phyloP scores from a whole-genome alignment of 2,113 vertebrate genomes.

The Dermatemys mawii region DNA sequence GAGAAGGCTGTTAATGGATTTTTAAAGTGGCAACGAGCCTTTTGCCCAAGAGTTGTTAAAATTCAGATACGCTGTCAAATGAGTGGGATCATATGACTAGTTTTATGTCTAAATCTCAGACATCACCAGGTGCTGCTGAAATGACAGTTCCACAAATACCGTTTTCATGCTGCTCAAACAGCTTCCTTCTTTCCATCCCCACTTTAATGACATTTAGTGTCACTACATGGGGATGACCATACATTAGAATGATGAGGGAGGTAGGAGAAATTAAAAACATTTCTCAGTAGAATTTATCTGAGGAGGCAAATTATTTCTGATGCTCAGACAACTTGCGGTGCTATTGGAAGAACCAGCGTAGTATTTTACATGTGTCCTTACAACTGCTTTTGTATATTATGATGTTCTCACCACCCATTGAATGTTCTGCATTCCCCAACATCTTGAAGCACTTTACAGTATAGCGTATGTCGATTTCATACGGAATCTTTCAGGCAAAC shows the following conservation, averaged over 20 bases:
- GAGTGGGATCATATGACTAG: neutral
- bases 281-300: neutral
- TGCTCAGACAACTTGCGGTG: neutral
- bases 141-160: neutral
- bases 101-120: constrained; percentile 1
- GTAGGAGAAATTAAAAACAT: constrained; percentile 3
- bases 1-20: neutral
- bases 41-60: neutral
- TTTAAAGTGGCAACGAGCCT: constrained; percentile 3
- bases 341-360: neutral
- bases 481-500: neutral
- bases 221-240: neutral
- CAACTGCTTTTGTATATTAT: neutral
- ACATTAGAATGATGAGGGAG: neutral
- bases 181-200: neutral
- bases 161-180: neutral
- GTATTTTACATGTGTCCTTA: constrained; percentile 5
- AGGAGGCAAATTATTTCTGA: neutral
- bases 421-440: neutral
- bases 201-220: neutral
- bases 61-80: neutral
- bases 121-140: neutral
- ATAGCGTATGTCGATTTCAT: neutral
- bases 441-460: neutral
- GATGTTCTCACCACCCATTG: neutral